Evolutionary conservation across 2,888 invertebrate species (phyloP).

Genomic region (Brachyopa scutellaris): DNA sequence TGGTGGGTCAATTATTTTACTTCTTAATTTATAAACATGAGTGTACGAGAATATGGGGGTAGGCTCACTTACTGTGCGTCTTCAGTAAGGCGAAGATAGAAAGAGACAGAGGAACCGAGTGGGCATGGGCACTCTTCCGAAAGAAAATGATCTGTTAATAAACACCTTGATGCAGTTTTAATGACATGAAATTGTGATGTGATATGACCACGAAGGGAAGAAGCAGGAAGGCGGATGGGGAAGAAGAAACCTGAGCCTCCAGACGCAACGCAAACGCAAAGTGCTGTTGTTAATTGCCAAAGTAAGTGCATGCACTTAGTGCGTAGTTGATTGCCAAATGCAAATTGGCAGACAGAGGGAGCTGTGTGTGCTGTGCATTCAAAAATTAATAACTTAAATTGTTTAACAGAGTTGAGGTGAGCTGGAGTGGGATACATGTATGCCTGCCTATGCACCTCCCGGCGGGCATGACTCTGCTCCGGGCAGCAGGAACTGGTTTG

Average conservation of each 20-base stretch:
- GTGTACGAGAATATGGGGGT: no score
- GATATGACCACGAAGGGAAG: conserved; percentile 23
- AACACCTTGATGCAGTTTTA: conserved; percentile 72
- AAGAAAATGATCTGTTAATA: conserved; percentile 71
- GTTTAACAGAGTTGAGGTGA: conserved; percentile 14
- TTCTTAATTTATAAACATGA: conserved; percentile 71
- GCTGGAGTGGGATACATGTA: conserved; percentile 20
- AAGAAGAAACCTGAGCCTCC: neutral
- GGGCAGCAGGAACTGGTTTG: conserved; percentile 29
- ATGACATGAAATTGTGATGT: conserved; percentile 65
- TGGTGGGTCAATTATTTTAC: conserved; percentile 68
- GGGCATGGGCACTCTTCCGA: conserved; percentile 3
- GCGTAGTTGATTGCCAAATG: conserved; percentile 62
- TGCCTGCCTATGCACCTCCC: no score
- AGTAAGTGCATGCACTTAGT: conserved; percentile 70
- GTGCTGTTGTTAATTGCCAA: conserved; percentile 64
- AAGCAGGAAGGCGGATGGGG: neutral
- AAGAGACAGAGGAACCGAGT: no score
- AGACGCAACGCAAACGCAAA: conserved; percentile 25
- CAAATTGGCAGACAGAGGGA: conserved; percentile 36
- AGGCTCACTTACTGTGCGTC: conserved; percentile 53
- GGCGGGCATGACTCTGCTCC: conserved; percentile 11
- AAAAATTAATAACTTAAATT: conserved; percentile 65
- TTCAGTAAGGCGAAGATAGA: no score
- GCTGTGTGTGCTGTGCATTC: conserved; percentile 18